A percentile compares a stretch with the other conserved stretches of the same genome.
Evolutionary conservation across 2,797 vertebrate species (phyloP).

Genomic region (Kryptopterus vitreolus): DNA sequence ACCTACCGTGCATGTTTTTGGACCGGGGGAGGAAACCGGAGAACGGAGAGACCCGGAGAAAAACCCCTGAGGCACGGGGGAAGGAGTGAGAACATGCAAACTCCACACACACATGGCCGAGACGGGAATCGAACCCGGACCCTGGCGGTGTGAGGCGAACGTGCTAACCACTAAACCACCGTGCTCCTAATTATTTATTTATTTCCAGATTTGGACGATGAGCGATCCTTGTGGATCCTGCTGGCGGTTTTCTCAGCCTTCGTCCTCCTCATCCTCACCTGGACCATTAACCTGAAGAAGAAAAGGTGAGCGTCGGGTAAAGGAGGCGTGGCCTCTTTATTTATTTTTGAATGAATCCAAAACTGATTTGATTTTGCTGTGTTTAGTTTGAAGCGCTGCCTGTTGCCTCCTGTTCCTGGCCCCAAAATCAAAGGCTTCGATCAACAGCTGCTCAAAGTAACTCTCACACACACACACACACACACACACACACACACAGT

Average conservation of each 20-base stretch:
- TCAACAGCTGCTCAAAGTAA: constrained; percentile 87
- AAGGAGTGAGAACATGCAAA: no score
- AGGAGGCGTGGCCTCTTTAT: not conserved
- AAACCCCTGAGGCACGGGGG: no score
- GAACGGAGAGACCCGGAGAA: no score
- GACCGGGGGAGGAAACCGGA: no score
- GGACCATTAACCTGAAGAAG: constrained; percentile 81
- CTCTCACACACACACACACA: not conserved
- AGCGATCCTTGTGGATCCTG: constrained; percentile 82
- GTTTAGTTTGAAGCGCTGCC: constrained; percentile 80
- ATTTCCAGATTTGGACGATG: constrained; percentile 75
- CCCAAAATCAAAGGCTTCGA: constrained; percentile 97
- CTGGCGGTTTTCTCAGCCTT: constrained; percentile 76
- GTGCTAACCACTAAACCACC: no score
- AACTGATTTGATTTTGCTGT: constrained; percentile 19
- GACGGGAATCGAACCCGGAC: no score
- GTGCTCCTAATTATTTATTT: not conserved
- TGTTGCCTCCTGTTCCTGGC: constrained; percentile 90
- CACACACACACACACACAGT: not conserved
- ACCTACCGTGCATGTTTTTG: no score
- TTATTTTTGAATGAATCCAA: constrained; percentile 14
- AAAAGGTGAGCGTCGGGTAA: constrained; percentile 73
- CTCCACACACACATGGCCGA: no score
- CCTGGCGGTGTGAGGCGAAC: no score
- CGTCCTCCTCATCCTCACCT: constrained; percentile 79